These are phyloP conservation scores for Drymodes brunneopygia DNA, from an alignment of 2,113 vertebrate species.

Conservation along the genomic window DNA sequence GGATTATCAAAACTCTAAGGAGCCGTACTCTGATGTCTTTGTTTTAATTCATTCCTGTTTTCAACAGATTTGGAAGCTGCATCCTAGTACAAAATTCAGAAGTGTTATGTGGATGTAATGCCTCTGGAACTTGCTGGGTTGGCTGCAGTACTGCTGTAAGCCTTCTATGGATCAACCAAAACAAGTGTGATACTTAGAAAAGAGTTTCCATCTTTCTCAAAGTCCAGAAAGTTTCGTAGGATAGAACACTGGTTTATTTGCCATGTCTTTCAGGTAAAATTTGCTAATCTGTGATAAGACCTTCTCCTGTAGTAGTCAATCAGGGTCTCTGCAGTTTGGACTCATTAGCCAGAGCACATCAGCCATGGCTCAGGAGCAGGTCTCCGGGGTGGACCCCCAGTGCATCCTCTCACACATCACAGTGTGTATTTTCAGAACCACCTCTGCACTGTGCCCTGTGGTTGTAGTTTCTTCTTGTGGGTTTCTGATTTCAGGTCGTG, in stretches of 20 bases:
- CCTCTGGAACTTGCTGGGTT: background rate
- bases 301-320: background rate
- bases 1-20: background rate
- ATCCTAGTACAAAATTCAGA: background rate
- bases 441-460: background rate
- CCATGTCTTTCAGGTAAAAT: background rate
- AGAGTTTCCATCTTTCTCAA: background rate
- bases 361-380: background rate
- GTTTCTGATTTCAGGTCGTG: background rate
- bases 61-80: background rate
- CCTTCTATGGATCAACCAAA: background rate
- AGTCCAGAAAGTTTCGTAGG: background rate
- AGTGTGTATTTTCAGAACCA: background rate
- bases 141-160: background rate
- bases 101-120: background rate
- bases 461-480: background rate
- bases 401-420: fast-evolving
- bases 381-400: fast-evolving
- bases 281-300: background rate
- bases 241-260: background rate
- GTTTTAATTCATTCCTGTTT: background rate
- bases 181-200: background rate
- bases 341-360: background rate
- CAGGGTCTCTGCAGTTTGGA: background rate
- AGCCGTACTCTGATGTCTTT: background rate